Evolutionary conservation across 1,140 invertebrate genomes (phyloP).

Genomic region (Macrobrachium rosenbergii): DNA sequence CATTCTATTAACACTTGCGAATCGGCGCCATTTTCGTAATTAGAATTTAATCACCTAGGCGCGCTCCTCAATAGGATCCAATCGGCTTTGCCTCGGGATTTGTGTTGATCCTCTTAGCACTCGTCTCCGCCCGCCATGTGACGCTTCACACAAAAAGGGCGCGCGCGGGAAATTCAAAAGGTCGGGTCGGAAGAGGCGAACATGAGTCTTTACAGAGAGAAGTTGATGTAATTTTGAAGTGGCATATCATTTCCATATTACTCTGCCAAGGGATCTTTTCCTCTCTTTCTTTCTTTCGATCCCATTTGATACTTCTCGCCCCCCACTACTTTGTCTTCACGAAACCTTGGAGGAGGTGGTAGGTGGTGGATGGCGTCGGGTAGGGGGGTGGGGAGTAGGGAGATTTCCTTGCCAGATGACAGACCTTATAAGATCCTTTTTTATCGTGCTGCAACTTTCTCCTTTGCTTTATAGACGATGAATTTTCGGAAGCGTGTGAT

Average conservation of each 20-base stretch:
- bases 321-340: neutral
- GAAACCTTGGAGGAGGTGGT: neutral
- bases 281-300: neutral
- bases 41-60: conserved; percentile 66
- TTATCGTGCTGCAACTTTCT: too few relatives aligned
- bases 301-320: conserved; percentile 28
- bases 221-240: conserved; percentile 63
- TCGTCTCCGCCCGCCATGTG: conserved; percentile 65
- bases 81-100: conserved; percentile 65
- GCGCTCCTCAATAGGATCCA: conserved; percentile 66
- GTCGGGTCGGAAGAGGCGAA: conserved; percentile 50
- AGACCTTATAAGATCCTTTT: too few relatives aligned
- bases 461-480: too few relatives aligned
- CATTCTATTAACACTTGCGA: conserved; percentile 66
- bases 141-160: conserved; percentile 62
- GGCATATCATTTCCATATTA: conserved; percentile 63
- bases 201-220: conserved; percentile 57
- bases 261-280: conserved; percentile 26
- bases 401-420: neutral
- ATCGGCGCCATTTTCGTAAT: conserved; percentile 66
- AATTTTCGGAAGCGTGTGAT: too few relatives aligned
- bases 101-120: conserved; percentile 65
- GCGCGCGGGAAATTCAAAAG: conserved; percentile 54
- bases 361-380: neutral
- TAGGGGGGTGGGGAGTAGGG: neutral